Conservation (phyloP, 92 coral and sea anemone genomes). For the Parazoanthus darwini region DNA sequence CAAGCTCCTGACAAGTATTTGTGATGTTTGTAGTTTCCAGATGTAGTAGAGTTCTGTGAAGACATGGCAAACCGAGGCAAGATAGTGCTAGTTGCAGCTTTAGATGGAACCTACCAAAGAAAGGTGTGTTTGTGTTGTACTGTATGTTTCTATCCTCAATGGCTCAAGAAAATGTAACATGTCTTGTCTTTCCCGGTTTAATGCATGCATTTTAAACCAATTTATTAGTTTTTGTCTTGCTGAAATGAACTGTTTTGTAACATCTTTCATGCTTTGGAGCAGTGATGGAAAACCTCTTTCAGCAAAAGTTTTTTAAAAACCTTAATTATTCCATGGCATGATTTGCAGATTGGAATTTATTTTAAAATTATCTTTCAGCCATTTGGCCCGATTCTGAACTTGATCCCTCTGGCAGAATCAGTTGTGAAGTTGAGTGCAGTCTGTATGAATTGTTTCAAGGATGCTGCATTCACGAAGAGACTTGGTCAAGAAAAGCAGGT, state of each 20-base stretch:
- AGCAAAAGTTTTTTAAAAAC: too few species aligned
- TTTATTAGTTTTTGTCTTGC: too few species aligned
- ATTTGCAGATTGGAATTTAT: background rate
- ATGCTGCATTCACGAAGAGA: slow-evolving; percentile 97
- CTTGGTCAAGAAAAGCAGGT: slow-evolving; percentile 86
- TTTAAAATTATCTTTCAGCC: slow-evolving; percentile 52
- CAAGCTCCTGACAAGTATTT: background rate
- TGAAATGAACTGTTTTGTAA: too few species aligned
- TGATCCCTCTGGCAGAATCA: slow-evolving; percentile 95
- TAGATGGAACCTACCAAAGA: slow-evolving; percentile 97
- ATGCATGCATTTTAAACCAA: too few species aligned
- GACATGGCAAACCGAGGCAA: slow-evolving; percentile 95
- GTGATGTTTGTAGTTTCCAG: slow-evolving; percentile 78
- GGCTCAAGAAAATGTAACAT: too few species aligned
- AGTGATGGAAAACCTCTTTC: too few species aligned
- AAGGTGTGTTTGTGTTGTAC: slow-evolving; percentile 51
- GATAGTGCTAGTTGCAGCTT: slow-evolving; percentile 89
- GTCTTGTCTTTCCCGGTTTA: too few species aligned
- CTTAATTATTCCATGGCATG: too few species aligned
- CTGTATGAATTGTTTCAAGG: slow-evolving; percentile 97
- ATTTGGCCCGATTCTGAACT: slow-evolving; percentile 82
- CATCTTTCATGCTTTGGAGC: too few species aligned
- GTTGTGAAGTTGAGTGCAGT: slow-evolving; percentile 98
- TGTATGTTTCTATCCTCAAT: background rate
- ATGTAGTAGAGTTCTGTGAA: slow-evolving; percentile 96